Evolutionary conservation across 2,888 invertebrate species (phyloP), one percentile per base, ranked within the genome.

Genomic region (Ganaspis brasiliensis): DNA sequence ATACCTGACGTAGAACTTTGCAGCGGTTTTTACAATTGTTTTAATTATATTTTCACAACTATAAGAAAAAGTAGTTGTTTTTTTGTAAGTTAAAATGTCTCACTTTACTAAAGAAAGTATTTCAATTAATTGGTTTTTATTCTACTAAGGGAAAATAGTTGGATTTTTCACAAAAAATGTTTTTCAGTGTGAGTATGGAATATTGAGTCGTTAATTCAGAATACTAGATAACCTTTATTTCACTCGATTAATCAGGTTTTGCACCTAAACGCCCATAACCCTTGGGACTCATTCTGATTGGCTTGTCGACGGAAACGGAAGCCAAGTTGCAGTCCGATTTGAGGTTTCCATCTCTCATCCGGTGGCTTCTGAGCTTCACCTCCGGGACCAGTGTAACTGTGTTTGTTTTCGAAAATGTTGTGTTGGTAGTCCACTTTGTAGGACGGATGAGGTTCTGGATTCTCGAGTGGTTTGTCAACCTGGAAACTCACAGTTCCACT

Each of bases 311-410:
- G 24, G 24, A 67, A 67, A 45, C 67, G 24, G 52, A 52, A 52
- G 52, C 40, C 67, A 45, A 63, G 35, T 45, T 67, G 45, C 67
- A 45, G 40, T 67, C 24, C 24, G 67, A 67, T 45, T 67, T 67
- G 45, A 24, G 45, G 67, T 45, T 67, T 67, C 67, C 40, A 67
- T 67, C 67, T 67, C 67, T 67, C 67, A 45, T 67, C 45, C 24
- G 67, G 67, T 67, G 26, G 45, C 45, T 45, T 67, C 67, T 67
- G 67, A 67, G 40, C 67, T 26, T 67, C 24, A 67, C 67, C 45
- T 67, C 45, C 9, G 26, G 67, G 45, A 67, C 67, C 24, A 1
- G 9, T 24, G 67, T 24, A 67, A 45, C 45, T 24, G 67, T 67
- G 67, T 67, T 67, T 24, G 67, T 24, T 45, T 40, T 67, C 67